Base-by-base conservation (phyloP, 2,113 vertebrate genomes). In the Xenopus borealis region DNA sequence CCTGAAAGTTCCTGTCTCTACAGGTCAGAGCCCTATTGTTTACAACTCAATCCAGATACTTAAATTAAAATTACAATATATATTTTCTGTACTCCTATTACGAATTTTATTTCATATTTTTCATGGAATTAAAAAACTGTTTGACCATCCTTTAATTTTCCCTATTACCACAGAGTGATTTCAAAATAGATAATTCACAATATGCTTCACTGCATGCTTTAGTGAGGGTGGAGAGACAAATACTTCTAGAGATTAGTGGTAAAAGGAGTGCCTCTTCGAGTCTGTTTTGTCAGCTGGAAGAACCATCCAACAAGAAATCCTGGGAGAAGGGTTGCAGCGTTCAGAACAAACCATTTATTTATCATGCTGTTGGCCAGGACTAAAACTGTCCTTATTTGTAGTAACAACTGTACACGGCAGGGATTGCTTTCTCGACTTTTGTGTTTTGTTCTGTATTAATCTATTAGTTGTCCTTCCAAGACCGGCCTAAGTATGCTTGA, bases 381-480 rank as follows among this genome's bases (percentile, higher is more conserved):
- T 52, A 80, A 62, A 73, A 73, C 57, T 73, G 62, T 61, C 74
- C 84, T 78, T 79, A 74, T 77, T 78, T 81, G 80, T 72, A 79
- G 82, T 82, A 77, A 79, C 85, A 81, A 78, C 69, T 66, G 44
- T 80, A 73, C 62, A 58, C 20, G 55, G 74, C 67, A 79, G 83
- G 83, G 84, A 83, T 81, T 80, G 78, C 45, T 66, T 50, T 44
- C 16, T 12, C 19, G 10, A 16, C 45, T 52, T 72, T 40, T 40
- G 33, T 40, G 5, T 40, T 40, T 40, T 40, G 33, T 83, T 83
- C 71, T 82, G 83, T 85, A 83, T 84, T 85, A 84, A 81, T 85
- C 86, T 82, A 83, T 50, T 80, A 80, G 66, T 82, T 72, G 85
- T 75, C 67, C 82, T 86, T 85, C 81, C 82, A 86, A 85, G 81